These are phyloP conservation scores for Morus bassanus DNA, from an alignment of 2,797 vertebrate species.

Conservation along the genomic window DNA sequence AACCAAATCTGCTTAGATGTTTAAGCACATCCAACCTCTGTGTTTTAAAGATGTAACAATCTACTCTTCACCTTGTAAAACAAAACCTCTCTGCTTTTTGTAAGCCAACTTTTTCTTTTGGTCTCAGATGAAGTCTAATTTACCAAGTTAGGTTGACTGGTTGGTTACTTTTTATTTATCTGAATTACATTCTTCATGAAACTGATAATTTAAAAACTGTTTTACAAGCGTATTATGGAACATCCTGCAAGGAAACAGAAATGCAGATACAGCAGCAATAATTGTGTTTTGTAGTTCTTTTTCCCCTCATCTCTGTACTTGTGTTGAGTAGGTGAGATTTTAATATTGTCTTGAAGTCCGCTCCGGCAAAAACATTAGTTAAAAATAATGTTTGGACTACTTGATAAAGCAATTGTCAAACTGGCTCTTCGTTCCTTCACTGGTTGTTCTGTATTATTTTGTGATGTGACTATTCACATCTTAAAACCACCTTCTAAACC, in stretches of 20 bases:
- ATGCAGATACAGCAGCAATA: constrained; percentile 44
- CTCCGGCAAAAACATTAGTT: constrained; percentile 3
- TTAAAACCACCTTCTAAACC: constrained; percentile 31
- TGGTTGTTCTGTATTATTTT: constrained; percentile 43
- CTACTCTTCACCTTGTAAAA: background rate
- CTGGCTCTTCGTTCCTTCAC: background rate
- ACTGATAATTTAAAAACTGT: background rate
- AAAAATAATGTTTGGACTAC: background rate
- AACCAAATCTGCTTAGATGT: background rate
- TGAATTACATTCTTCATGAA: background rate
- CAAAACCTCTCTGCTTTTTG: background rate
- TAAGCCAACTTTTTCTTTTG: background rate
- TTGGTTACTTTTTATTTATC: background rate
- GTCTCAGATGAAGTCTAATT: background rate
- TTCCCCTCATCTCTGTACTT: background rate
- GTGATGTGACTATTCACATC: constrained; percentile 50
- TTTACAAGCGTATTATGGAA: background rate
- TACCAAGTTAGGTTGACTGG: background rate
- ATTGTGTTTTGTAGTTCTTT: constrained; percentile 2
- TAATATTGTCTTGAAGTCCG: background rate
- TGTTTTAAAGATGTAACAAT: background rate
- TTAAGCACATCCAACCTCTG: background rate
- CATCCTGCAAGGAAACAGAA: background rate
- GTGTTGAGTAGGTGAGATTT: constrained; percentile 14
- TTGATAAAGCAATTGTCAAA: constrained; percentile 26